These are phyloP conservation scores for Heterodera carotae DNA, from an alignment of 1,140 invertebrate species.

Conservation along the genomic window DNA sequence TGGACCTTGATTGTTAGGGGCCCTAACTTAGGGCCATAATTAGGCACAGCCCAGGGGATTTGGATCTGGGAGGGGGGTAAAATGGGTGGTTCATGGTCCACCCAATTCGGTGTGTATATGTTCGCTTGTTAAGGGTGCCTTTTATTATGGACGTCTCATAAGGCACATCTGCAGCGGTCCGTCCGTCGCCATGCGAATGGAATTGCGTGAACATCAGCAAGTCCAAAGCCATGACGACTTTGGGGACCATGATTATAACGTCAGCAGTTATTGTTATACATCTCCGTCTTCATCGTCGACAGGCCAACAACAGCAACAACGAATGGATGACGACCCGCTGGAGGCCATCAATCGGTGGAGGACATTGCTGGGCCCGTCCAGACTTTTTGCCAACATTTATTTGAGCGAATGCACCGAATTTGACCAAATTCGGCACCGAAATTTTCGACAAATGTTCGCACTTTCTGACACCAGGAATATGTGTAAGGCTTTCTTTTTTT, in stretches of 20 bases:
- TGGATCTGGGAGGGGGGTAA: no score
- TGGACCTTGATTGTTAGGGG: no score
- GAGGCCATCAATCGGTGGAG: slow-evolving; percentile 36
- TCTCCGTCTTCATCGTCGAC: not conserved
- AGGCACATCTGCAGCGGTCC: slow-evolving; percentile 35
- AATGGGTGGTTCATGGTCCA: no score
- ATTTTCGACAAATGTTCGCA: slow-evolving; percentile 31
- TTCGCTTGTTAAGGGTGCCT: slow-evolving; percentile 10
- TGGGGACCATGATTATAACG: not conserved
- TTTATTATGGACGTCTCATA: slow-evolving; percentile 29
- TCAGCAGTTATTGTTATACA: not conserved
- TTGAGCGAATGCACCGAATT: slow-evolving; percentile 23
- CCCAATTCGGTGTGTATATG: not conserved
- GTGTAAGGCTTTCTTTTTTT: not conserved
- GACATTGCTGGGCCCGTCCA: slow-evolving; percentile 32
- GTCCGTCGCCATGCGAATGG: slow-evolving; percentile 32
- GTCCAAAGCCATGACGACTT: not conserved
- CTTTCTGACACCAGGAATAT: slow-evolving; percentile 40
- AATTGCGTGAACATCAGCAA: slow-evolving; percentile 10
- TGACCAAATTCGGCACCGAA: slow-evolving; percentile 12
- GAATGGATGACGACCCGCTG: not conserved
- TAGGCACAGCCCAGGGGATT: no score
- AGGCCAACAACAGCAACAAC: not conserved
- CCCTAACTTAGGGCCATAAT: no score
- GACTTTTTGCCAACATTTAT: slow-evolving; percentile 35